Evolutionary conservation across 2,113 vertebrate species (phyloP).

Genomic region (Eudorcas thomsonii): DNA sequence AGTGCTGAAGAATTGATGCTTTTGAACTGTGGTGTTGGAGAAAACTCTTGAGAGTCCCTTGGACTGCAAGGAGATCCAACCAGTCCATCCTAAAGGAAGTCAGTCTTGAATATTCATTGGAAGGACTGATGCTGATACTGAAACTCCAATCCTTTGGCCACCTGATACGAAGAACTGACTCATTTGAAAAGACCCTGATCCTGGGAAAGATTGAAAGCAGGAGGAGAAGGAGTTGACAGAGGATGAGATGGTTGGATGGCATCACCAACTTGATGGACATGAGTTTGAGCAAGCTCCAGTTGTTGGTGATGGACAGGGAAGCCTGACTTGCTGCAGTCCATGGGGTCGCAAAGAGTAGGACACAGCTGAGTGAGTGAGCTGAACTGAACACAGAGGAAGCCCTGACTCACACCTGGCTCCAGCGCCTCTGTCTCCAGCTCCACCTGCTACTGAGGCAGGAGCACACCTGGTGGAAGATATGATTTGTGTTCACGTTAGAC

Average conservation of each 20-base stretch:
- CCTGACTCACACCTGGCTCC: background rate
- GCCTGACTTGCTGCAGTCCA: background rate
- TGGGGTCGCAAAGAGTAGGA: accelerated
- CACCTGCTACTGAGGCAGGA: background rate
- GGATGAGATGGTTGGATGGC: background rate
- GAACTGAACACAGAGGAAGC: background rate
- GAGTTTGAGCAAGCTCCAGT: background rate
- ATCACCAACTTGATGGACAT: background rate
- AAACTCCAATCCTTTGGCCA: background rate
- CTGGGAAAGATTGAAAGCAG: background rate
- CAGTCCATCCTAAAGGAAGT: background rate
- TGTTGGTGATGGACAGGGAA: background rate
- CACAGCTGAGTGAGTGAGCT: background rate
- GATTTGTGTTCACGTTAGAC: background rate
- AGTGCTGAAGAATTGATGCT: background rate
- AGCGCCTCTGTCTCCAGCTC: background rate
- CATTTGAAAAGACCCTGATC: background rate
- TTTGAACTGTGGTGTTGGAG: background rate
- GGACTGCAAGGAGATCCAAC: background rate
- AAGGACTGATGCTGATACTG: background rate
- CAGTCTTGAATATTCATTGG: background rate
- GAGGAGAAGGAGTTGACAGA: background rate
- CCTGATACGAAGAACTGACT: background rate
- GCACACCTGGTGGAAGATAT: background rate
- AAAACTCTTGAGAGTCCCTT: background rate